Conservation (phyloP, 2,888 invertebrate genomes). For the Odontothrips loti region DNA sequence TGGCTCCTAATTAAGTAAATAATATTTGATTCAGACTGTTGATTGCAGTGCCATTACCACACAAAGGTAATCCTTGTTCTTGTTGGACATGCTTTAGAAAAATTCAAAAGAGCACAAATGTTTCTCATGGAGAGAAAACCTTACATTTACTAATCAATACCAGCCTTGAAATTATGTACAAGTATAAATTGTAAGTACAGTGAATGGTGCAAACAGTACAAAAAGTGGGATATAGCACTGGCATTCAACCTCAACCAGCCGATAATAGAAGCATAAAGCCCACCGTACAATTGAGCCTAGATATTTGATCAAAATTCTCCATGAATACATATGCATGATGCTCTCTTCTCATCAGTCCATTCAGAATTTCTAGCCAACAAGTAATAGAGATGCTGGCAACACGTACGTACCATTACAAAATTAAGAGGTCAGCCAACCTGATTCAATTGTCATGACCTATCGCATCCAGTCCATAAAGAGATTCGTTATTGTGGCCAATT, state of each 20-base stretch:
- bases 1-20: conserved; percentile 6
- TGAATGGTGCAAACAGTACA: conserved; percentile 22
- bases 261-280: conserved; percentile 14
- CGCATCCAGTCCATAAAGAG: background rate
- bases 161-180: conserved; percentile 25
- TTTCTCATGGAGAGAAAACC: conserved; percentile 4
- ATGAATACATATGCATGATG: conserved; percentile 5
- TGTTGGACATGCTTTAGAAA: conserved; percentile 5
- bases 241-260: conserved; percentile 10
- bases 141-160: conserved; percentile 8
- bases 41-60: conserved; percentile 18
- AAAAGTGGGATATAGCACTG: conserved; percentile 24
- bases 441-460: background rate
- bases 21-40: conserved; percentile 10
- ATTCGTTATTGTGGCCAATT: conserved; percentile 14
- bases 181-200: conserved; percentile 23
- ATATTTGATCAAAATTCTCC: conserved; percentile 23
- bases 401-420: background rate
- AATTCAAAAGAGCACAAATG: background rate
- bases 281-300: conserved; percentile 7
- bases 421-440: conserved; percentile 16
- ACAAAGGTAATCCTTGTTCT: conserved; percentile 17
- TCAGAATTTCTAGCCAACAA: background rate
- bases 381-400: background rate
- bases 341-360: background rate